Evolutionary conservation across 2,113 vertebrate genomes (phyloP), one percentile per base, ranked within the genome.

Genomic region (Smithornis capensis): DNA sequence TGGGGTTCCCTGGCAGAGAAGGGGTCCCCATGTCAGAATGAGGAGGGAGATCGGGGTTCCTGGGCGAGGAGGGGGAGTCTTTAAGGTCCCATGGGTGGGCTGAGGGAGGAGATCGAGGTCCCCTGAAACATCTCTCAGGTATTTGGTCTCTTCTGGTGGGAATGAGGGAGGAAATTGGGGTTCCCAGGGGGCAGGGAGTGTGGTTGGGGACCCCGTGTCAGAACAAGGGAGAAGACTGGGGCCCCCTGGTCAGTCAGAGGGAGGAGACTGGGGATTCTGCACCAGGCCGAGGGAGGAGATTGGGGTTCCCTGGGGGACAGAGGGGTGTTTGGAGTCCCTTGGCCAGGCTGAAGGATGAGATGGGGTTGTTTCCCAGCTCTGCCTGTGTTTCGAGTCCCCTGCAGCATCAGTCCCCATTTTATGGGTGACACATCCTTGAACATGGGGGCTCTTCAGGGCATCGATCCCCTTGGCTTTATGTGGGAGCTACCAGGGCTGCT

Each of bases 81-180:
- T 2, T 4, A 27, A 38, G 4, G 6, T 24, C 9, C 18, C 11
- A 6, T 21, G 57, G 10, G 2, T 7, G 8, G 42, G 12, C 14
- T 35, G 44, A 59, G 22, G 24, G 29, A 49, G 25, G 24, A 40
- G 17, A 4, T 19, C 35, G 31, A 21, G 31, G 19, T 21, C 17
- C 14, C 27, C 21, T 14, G 35, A 44, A 16, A 44, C 42, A 44
- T 44, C 42, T 44, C 42, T 44, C 42, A 44, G 15, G 42, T 44
- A 44, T 44, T 44, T 44, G 44, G 44, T 17, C 18, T 47, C 9
- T 21, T 21, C 45, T 47, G 45, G 19, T 21, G 14, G 10, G 45
- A 10, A 10, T 22, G 45, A 47, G 45, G 45, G 45, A 47, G 45
- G 45, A 45, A 19, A 19, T 45, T 45, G 45, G 45, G 45, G 19